Evolutionary conservation across 2,113 vertebrate genomes (phyloP).

Genomic region (Scytalopus superciliaris): DNA sequence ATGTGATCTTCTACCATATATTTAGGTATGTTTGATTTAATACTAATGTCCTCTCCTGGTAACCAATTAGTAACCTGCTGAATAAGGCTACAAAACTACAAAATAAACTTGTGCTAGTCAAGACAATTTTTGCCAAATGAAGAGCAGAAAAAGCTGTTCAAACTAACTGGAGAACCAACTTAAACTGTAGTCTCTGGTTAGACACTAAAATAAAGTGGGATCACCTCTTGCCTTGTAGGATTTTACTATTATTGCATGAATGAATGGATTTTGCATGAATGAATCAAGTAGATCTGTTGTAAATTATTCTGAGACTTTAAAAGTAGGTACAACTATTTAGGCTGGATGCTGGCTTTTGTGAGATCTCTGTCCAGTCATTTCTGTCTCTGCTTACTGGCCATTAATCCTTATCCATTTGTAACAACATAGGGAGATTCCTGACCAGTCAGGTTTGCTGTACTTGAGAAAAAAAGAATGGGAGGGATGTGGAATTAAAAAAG

Average conservation of each 20-base stretch:
- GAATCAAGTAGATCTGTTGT: background rate
- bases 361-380: background rate
- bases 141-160: slow-evolving; percentile 14
- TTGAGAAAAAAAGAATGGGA: background rate
- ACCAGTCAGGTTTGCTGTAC: background rate
- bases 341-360: background rate
- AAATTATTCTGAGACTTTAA: background rate
- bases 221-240: background rate
- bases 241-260: background rate
- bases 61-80: slow-evolving; percentile 11
- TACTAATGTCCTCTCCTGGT: background rate
- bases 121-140: background rate
- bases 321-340: background rate
- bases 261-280: background rate
- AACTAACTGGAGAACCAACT: background rate
- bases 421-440: background rate
- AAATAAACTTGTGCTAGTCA: slow-evolving; percentile 1
- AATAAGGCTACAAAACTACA: background rate
- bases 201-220: background rate
- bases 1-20: background rate
- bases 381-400: background rate
- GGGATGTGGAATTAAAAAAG: background rate
- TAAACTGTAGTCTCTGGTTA: background rate
- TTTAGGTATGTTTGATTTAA: slow-evolving; percentile 34
- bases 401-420: background rate